phyloP scores from a whole-genome alignment of 2,797 vertebrate species.

The Rhadinocentrus ornatus region DNA sequence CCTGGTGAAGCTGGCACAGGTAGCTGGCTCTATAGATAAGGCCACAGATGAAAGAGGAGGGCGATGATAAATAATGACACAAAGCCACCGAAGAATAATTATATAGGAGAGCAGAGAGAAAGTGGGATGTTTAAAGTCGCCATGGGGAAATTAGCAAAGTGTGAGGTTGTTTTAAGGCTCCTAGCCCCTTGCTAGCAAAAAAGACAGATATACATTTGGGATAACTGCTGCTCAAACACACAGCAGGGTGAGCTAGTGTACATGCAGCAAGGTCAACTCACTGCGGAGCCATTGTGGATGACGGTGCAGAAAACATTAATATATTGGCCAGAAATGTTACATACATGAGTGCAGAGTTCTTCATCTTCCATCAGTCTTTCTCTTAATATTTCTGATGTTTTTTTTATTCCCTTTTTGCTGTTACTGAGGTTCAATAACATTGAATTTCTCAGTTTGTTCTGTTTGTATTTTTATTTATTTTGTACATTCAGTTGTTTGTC shows the following conservation, averaged over 20 bases:
- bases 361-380: constrained; percentile 14
- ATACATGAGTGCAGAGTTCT: neutral
- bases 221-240: constrained; percentile 49
- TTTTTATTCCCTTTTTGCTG: neutral
- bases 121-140: constrained; percentile 59
- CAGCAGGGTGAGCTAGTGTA: constrained; percentile 28
- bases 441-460: neutral
- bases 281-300: constrained; percentile 48
- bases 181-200: constrained; percentile 36
- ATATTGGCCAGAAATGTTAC: constrained; percentile 22
- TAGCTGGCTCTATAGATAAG: constrained; percentile 71
- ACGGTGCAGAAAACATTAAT: constrained; percentile 56
- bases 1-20: constrained; percentile 72
- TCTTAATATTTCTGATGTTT: neutral
- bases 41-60: constrained; percentile 65
- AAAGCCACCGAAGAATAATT: constrained; percentile 69
- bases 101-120: constrained; percentile 52
- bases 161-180: constrained; percentile 52
- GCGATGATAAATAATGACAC: constrained; percentile 70
- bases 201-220: constrained; percentile 66
- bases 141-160: constrained; percentile 53
- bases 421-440: neutral
- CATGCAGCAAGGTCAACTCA: constrained; percentile 66
- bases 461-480: neutral
- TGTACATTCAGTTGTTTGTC: neutral